Percentiles rank a stretch among this genome's conserved stretches.
Conservation (phyloP, 2,797 vertebrate genomes). For the Numenius phaeopus region DNA sequence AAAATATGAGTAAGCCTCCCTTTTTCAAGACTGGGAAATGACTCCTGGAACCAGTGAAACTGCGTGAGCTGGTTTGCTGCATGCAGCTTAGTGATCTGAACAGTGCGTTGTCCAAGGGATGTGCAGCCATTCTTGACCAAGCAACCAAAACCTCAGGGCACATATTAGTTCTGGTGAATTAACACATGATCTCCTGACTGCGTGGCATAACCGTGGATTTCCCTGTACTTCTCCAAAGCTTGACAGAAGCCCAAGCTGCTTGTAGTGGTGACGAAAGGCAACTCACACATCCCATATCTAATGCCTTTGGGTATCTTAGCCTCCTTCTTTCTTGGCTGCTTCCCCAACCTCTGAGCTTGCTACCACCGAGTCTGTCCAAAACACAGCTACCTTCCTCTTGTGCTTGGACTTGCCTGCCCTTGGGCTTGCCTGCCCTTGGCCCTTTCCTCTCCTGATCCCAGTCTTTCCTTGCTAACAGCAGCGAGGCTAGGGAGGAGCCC, state of each 20-base stretch:
- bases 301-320: neutral
- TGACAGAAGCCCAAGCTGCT: neutral
- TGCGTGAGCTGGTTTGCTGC: neutral
- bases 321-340: neutral
- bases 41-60: neutral
- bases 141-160: neutral
- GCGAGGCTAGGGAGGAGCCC: neutral
- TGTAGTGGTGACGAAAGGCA: rapidly evolving
- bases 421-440: neutral
- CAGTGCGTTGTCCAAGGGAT: neutral
- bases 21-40: neutral
- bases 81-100: neutral
- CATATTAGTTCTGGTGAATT: neutral
- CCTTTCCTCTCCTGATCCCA: neutral
- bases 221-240: neutral
- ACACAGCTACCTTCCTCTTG: neutral
- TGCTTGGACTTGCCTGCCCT: neutral
- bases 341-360: neutral
- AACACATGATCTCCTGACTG: neutral
- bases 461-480: neutral
- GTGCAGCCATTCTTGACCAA: neutral
- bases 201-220: neutral
- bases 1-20: neutral
- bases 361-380: rapidly evolving
- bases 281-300: neutral